These are phyloP conservation scores for Empis stercorea DNA, from an alignment of 2,888 invertebrate species.

Conservation along the genomic window DNA sequence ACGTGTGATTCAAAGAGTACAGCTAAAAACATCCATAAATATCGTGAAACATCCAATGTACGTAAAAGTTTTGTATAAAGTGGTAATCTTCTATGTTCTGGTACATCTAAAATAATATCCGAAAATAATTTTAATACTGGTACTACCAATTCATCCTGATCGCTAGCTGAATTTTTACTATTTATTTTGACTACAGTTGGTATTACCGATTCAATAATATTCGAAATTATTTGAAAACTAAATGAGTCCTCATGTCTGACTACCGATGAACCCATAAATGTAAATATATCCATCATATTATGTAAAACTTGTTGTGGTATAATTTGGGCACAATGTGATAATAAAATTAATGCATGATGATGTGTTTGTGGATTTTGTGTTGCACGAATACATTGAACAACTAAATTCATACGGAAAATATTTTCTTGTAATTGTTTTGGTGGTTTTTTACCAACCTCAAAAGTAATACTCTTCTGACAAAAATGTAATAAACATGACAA, in stretches of 20 bases:
- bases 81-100: constrained; percentile 75
- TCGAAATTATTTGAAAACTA: constrained; percentile 84
- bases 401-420: constrained; percentile 29
- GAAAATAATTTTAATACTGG: constrained; percentile 79
- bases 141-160: constrained; percentile 34
- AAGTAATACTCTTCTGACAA: constrained; percentile 43
- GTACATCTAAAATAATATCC: constrained; percentile 81
- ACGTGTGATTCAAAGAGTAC: constrained; percentile 61
- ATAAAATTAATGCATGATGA: constrained; percentile 75
- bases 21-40: constrained; percentile 59
- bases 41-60: constrained; percentile 50
- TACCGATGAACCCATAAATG: constrained; percentile 92
- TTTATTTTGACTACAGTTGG: constrained; percentile 60
- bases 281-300: constrained; percentile 93
- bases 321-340: constrained; percentile 65
- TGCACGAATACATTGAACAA: constrained; percentile 78
- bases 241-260: constrained; percentile 88
- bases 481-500: constrained; percentile 63
- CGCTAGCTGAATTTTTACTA: constrained; percentile 2
- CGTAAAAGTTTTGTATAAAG: constrained; percentile 68
- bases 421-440: constrained; percentile 36
- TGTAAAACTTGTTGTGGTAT: constrained; percentile 76
- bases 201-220: constrained; percentile 78
- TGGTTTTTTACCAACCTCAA: constrained; percentile 36
- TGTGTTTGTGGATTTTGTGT: constrained; percentile 93